phyloP scores from a whole-genome alignment of 1,140 invertebrate species.

The Nymphalis io region DNA sequence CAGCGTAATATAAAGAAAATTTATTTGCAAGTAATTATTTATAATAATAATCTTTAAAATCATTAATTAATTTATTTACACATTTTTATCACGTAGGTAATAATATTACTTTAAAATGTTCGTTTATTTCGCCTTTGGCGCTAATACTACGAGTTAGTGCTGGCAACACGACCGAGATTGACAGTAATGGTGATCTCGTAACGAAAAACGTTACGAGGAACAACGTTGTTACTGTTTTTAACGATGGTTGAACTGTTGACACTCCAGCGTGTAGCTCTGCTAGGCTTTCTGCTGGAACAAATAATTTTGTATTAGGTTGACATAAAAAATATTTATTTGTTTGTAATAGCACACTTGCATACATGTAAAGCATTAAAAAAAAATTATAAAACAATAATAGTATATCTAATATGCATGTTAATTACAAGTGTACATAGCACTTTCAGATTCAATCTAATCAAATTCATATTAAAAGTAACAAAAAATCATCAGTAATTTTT shows the following conservation, averaged over 20 bases:
- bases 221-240: conserved; percentile 47
- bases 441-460: no score
- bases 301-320: conserved; percentile 18
- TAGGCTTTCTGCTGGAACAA: conserved; percentile 74
- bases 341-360: no score
- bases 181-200: conserved; percentile 48
- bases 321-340: neutral
- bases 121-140: conserved; percentile 46
- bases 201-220: conserved; percentile 45
- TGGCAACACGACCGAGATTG: conserved; percentile 46
- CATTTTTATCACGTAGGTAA: conserved; percentile 67
- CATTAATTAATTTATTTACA: conserved; percentile 47
- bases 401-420: no score
- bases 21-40: conserved; percentile 57
- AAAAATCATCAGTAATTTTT: no score
- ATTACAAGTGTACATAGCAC: no score
- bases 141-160: conserved; percentile 41
- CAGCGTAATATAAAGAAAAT: conserved; percentile 27
- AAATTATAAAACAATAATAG: no score
- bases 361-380: no score
- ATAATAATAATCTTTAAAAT: conserved; percentile 60
- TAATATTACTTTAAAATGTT: conserved; percentile 50
- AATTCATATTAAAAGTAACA: no score
- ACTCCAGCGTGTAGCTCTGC: conserved; percentile 65
- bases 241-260: conserved; percentile 41